Conservation (phyloP, 1,140 invertebrate genomes). For the Euwallacea fornicatus region DNA sequence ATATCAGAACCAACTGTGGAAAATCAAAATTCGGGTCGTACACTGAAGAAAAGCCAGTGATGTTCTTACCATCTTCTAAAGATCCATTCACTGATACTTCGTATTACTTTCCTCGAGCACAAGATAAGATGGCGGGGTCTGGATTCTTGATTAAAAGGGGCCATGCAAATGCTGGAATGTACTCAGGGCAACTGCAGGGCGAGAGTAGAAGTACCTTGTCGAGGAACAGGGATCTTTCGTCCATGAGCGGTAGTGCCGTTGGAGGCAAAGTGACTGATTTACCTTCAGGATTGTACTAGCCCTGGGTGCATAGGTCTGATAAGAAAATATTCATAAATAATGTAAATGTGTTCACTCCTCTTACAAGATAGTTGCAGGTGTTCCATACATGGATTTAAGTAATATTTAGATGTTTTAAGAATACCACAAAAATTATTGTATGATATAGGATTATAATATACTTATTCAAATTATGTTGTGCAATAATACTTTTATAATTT, state of each 20-base stretch:
- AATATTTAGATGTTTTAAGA: no score
- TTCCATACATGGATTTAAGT: no score
- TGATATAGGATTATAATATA: no score
- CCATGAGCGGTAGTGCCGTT: slow-evolving; percentile 44
- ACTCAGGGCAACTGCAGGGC: slow-evolving; percentile 59
- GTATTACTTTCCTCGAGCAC: slow-evolving; percentile 51
- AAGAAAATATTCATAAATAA: no score
- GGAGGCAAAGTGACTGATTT: slow-evolving; percentile 68
- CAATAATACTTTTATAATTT: no score
- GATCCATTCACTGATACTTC: slow-evolving; percentile 38
- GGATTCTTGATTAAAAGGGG: slow-evolving; percentile 63
- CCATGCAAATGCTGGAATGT: slow-evolving; percentile 62
- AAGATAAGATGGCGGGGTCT: slow-evolving; percentile 51
- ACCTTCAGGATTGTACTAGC: slow-evolving; percentile 69
- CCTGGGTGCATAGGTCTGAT: not conserved
- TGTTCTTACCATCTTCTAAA: slow-evolving; percentile 50
- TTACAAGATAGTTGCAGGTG: no score
- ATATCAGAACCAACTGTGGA: slow-evolving; percentile 33
- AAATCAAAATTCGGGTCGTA: slow-evolving; percentile 34
- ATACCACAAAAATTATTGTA: no score
- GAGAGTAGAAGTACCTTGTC: slow-evolving; percentile 52
- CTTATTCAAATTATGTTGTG: no score
- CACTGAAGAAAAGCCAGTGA: slow-evolving; percentile 48
- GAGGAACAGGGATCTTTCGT: slow-evolving; percentile 55
- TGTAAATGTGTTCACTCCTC: no score